Conservation (phyloP, 2,888 invertebrate genomes). For the Yponomeuta evonymella region DNA sequence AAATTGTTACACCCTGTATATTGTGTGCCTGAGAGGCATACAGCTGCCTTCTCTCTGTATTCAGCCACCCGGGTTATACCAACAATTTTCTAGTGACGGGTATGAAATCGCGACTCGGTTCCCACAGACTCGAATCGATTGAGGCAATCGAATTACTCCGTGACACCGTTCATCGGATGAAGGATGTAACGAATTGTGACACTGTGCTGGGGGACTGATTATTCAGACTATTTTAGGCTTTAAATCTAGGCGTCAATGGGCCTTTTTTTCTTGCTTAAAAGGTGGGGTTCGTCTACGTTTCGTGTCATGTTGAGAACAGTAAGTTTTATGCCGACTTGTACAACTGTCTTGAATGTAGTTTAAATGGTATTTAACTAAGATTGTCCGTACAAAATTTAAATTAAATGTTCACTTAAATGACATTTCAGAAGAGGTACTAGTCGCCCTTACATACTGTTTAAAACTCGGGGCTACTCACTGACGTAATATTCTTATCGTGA, state of each 20-base stretch:
- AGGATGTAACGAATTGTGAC: constrained; percentile 9
- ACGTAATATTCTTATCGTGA: no score
- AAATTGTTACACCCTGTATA: no score
- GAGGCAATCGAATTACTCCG: constrained; percentile 19
- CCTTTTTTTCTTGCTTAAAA: not conserved
- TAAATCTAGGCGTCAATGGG: not conserved
- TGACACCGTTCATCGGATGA: constrained; percentile 15
- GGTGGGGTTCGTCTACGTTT: not conserved
- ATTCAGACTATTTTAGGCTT: not conserved
- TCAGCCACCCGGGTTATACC: no score
- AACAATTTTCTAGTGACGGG: not conserved
- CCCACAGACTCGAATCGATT: constrained; percentile 14
- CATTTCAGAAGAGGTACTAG: no score
- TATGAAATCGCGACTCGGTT: not conserved
- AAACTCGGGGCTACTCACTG: no score
- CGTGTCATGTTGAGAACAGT: not conserved
- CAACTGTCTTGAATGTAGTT: no score
- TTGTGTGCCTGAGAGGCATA: no score
- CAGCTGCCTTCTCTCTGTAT: no score
- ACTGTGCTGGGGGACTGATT: not conserved
- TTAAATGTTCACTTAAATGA: no score
- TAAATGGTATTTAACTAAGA: no score
- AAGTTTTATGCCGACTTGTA: not conserved
- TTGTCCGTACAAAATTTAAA: no score
- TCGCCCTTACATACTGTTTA: no score